Percentiles rank a stretch among this genome's conserved stretches.
Conservation (phyloP, 2,888 invertebrate genomes). For the Aspidapion aeneum region DNA sequence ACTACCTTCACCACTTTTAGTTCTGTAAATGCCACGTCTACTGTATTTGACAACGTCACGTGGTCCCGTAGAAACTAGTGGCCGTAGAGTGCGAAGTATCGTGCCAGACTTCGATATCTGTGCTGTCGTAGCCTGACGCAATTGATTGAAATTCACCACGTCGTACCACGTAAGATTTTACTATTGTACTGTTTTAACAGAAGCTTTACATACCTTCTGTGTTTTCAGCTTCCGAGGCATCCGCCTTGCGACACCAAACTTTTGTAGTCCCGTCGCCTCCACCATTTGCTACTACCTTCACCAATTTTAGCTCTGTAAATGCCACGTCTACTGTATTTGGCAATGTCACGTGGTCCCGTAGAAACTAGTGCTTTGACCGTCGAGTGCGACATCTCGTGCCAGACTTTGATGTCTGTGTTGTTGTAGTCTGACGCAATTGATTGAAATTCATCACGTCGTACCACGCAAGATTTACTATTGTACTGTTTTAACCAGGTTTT, state of each 20-base stretch:
- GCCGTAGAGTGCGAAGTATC: slow-evolving; percentile 60
- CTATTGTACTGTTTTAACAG: too few relatives aligned
- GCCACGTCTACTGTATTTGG: slow-evolving; percentile 37
- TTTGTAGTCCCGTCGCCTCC: too few relatives aligned
- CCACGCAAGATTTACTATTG: too few relatives aligned
- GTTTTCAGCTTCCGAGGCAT: slow-evolving; percentile 26
- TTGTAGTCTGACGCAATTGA: slow-evolving; percentile 63
- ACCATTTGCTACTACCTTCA: neutral
- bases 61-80: slow-evolving; percentile 48
- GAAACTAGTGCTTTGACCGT: slow-evolving; percentile 53
- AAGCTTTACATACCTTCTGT: neutral
- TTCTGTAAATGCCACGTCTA: too few relatives aligned
- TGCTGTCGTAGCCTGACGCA: slow-evolving; percentile 63
- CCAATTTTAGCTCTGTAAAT: neutral
- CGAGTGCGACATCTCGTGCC: slow-evolving; percentile 71
- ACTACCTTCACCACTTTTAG: too few relatives aligned
- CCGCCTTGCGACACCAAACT: too few relatives aligned
- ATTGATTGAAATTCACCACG: slow-evolving; percentile 65
- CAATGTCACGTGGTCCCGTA: slow-evolving; percentile 45
- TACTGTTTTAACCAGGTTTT: too few relatives aligned
- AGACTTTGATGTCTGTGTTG: slow-evolving; percentile 78
- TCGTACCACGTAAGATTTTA: too few relatives aligned
- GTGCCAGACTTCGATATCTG: slow-evolving; percentile 85
- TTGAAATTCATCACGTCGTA: slow-evolving; percentile 65
- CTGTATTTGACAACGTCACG: slow-evolving; percentile 47